Evolutionary conservation across 2,797 vertebrate species (phyloP).

Genomic region (Tinamus major): DNA sequence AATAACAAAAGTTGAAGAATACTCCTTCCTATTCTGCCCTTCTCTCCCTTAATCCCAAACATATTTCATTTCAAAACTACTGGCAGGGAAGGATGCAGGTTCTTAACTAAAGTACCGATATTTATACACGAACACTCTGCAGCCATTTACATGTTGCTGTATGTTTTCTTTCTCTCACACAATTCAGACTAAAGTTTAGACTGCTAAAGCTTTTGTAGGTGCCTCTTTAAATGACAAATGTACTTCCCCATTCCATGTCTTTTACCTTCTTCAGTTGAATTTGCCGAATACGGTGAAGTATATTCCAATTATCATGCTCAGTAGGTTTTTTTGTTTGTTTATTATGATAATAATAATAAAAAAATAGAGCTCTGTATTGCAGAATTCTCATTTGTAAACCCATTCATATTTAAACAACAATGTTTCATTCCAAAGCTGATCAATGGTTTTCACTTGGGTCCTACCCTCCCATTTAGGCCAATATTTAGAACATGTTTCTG

Average conservation of each 20-base stretch:
- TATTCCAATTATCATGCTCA: slow-evolving; percentile 3
- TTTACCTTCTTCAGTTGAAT: not conserved
- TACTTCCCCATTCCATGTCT: not conserved
- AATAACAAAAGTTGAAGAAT: not conserved
- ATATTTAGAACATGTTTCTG: slow-evolving; percentile 60
- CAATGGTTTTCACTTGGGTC: slow-evolving; percentile 41
- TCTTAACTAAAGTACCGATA: not conserved
- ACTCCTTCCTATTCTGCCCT: not conserved
- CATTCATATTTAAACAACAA: slow-evolving; percentile 66
- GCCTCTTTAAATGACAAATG: not conserved
- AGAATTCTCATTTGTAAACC: slow-evolving; percentile 50
- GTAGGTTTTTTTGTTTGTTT: not conserved
- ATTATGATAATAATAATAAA: not conserved
- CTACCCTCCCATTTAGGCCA: slow-evolving; percentile 55
- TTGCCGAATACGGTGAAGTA: slow-evolving; percentile 1
- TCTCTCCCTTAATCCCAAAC: not conserved
- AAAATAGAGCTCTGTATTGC: not conserved
- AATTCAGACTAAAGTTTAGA: not conserved
- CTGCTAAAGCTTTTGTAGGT: not conserved
- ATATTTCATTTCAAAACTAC: not conserved
- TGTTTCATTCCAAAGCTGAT: slow-evolving; percentile 58
- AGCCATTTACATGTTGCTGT: not conserved
- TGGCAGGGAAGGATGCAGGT: not conserved
- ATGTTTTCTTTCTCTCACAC: not conserved
- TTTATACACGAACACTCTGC: not conserved